Conservation (phyloP, 2,113 vertebrate species). For the Argyrosomus japonicus region DNA sequence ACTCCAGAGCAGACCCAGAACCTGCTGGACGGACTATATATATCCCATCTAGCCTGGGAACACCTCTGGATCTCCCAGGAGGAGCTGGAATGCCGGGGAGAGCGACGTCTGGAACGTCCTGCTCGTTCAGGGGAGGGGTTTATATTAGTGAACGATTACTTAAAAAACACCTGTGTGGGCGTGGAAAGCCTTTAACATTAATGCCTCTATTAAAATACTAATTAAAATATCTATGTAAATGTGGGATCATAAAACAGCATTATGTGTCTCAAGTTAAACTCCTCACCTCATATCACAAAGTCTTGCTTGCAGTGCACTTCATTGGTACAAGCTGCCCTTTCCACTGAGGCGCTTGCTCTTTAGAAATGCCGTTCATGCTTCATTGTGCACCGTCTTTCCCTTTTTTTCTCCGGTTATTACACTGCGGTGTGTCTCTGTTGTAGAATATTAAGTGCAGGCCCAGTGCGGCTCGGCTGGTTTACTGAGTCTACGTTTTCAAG, state of each 20-base stretch:
- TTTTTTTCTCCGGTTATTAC: conserved; percentile 17
- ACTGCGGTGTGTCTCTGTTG: conserved; percentile 9
- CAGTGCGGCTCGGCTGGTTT: conserved; percentile 16
- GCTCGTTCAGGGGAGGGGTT: neutral
- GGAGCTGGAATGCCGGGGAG: too few relatives aligned
- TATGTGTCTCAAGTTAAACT: conserved; percentile 6
- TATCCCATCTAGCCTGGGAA: too few relatives aligned
- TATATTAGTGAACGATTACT: neutral
- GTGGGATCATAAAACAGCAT: conserved; percentile 1
- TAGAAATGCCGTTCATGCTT: conserved; percentile 36
- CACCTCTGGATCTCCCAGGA: too few relatives aligned
- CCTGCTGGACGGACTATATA: too few relatives aligned
- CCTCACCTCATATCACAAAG: neutral
- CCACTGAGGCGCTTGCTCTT: conserved; percentile 31
- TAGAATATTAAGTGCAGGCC: conserved; percentile 34
- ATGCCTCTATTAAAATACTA: neutral
- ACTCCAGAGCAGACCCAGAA: too few relatives aligned
- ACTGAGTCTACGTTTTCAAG: conserved; percentile 50
- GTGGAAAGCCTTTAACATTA: neutral
- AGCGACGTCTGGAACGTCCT: too few relatives aligned
- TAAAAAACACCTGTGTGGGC: neutral
- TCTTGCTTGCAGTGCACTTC: neutral
- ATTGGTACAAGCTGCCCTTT: conserved; percentile 40
- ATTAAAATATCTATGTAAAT: neutral
- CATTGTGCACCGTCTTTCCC: conserved; percentile 11